Conservation (phyloP, 92 coral and sea anemone species). For the Siderastrea radians region DNA sequence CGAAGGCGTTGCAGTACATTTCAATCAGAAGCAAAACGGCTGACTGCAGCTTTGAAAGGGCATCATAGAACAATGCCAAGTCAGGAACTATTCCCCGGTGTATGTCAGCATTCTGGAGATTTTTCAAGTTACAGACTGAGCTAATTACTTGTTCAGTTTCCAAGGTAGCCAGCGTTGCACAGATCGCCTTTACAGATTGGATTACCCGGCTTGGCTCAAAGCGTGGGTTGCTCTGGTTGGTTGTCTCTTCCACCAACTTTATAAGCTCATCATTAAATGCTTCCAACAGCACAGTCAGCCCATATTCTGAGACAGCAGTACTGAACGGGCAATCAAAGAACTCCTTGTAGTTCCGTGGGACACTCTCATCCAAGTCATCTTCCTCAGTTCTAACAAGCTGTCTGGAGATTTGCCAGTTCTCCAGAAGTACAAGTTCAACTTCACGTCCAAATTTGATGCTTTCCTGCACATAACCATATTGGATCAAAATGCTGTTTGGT, state of each 20-base stretch:
- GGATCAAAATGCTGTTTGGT: slow-evolving; percentile 81
- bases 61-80: slow-evolving; percentile 54
- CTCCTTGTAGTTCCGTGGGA: slow-evolving; percentile 90
- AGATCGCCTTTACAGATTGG: slow-evolving; percentile 93
- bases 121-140: slow-evolving; percentile 74
- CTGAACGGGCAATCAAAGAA: slow-evolving; percentile 91
- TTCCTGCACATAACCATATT: slow-evolving; percentile 92
- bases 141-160: slow-evolving; percentile 87
- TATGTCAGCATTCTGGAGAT: slow-evolving; percentile 50
- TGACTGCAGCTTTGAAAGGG: slow-evolving; percentile 74
- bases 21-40: slow-evolving; percentile 89
- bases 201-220: slow-evolving; percentile 92
- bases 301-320: slow-evolving; percentile 92
- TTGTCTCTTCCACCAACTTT: slow-evolving; percentile 79
- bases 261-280: slow-evolving; percentile 87
- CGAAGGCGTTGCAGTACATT: slow-evolving; percentile 98
- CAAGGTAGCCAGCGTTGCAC: slow-evolving; percentile 91
- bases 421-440: slow-evolving; percentile 86
- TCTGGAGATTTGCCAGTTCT: slow-evolving; percentile 89
- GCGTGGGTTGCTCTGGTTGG: slow-evolving; percentile 68
- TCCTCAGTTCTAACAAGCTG: slow-evolving; percentile 79
- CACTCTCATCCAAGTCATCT: slow-evolving; percentile 82
- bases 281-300: slow-evolving; percentile 86
- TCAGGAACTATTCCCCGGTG: slow-evolving; percentile 58
- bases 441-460: slow-evolving; percentile 84